These are phyloP conservation scores for Orthonevra nobilis DNA, from an alignment of 2,888 invertebrate species.

Conservation along the genomic window DNA sequence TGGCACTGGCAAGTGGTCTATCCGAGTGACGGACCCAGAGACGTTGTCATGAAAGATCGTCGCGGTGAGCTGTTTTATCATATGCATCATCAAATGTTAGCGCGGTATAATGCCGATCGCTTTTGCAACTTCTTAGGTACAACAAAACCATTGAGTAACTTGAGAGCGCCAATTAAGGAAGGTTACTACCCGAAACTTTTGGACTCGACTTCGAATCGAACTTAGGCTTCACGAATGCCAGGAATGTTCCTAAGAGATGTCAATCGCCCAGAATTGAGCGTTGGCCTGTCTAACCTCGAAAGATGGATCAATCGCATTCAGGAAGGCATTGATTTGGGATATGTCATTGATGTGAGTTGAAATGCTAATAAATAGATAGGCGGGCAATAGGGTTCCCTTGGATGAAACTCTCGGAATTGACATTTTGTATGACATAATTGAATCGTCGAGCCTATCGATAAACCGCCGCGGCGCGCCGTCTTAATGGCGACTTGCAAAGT, in stretches of 20 bases:
- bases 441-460: slow-evolving; percentile 85
- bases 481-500: slow-evolving; percentile 91
- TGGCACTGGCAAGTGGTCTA: slow-evolving; percentile 94
- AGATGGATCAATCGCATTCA: slow-evolving; percentile 86
- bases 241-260: slow-evolving; percentile 83
- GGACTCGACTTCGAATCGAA: slow-evolving; percentile 82
- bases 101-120: slow-evolving; percentile 86
- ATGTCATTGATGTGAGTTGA: slow-evolving; percentile 81
- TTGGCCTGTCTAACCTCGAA: slow-evolving; percentile 83
- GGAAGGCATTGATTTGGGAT: slow-evolving; percentile 86
- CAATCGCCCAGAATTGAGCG: slow-evolving; percentile 80
- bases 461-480: slow-evolving; percentile 84
- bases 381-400: slow-evolving; percentile 74
- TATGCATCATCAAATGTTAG: slow-evolving; percentile 83
- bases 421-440: slow-evolving; percentile 88
- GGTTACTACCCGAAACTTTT: slow-evolving; percentile 89
- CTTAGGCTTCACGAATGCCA: slow-evolving; percentile 85
- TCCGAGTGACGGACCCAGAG: slow-evolving; percentile 83
- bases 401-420: slow-evolving; percentile 85
- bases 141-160: slow-evolving; percentile 83
- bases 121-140: slow-evolving; percentile 80
- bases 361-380: slow-evolving; percentile 63
- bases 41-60: slow-evolving; percentile 85
- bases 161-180: slow-evolving; percentile 85
- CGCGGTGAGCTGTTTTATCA: slow-evolving; percentile 86